Conservation (phyloP, 2,888 invertebrate species). For the Tipula unca region DNA sequence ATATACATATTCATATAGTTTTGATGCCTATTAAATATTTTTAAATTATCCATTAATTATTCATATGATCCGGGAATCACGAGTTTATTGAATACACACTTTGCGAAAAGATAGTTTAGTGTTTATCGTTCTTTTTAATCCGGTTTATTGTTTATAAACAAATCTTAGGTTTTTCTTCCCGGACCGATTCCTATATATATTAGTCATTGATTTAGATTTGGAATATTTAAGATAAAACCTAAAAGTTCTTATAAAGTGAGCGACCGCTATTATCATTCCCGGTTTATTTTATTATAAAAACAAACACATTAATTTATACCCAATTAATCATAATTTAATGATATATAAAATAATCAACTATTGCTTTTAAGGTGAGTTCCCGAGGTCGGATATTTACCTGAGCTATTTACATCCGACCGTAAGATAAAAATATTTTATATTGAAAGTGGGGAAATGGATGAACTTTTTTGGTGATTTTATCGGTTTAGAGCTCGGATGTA, state of each 20-base stretch:
- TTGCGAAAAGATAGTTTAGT: not conserved
- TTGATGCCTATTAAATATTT: not conserved
- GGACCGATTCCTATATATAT: too few species aligned
- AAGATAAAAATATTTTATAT: too few species aligned
- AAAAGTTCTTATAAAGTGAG: not conserved
- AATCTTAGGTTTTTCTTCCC: not conserved
- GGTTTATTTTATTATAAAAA: not conserved
- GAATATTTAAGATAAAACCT: not conserved
- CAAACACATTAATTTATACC: not conserved
- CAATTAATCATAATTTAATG: not conserved
- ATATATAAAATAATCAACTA: too few species aligned
- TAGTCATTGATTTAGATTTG: not conserved
- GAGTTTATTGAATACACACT: not conserved
- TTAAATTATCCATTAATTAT: not conserved
- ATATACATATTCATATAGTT: not conserved
- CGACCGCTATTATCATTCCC: not conserved
- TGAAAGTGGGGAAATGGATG: too few species aligned
- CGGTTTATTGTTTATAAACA: not conserved
- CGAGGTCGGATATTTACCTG: too few species aligned
- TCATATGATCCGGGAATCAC: not conserved
- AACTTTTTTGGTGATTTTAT: too few species aligned
- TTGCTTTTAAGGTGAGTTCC: too few species aligned
- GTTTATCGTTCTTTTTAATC: not conserved
- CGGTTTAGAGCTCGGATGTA: too few species aligned
- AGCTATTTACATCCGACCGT: too few species aligned